These are phyloP conservation scores for Branchellion lobata DNA, from an alignment of 2,888 invertebrate species.

Conservation along the genomic window DNA sequence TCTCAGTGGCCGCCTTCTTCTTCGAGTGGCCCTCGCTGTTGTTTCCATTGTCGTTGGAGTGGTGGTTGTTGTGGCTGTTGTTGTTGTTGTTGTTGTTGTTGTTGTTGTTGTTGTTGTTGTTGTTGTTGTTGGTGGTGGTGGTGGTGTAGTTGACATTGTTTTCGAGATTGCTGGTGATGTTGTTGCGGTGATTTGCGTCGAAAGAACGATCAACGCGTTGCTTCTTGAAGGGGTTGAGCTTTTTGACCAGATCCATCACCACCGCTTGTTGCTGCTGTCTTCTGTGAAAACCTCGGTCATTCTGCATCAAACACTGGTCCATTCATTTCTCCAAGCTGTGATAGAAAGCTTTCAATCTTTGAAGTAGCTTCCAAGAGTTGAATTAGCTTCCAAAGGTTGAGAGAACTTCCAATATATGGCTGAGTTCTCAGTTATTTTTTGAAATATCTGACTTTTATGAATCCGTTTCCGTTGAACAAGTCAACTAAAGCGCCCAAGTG, in stretches of 20 bases:
- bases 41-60: not conserved
- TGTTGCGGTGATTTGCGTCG: not conserved
- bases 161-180: not conserved
- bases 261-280: too few relatives aligned
- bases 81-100: not conserved
- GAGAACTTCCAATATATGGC: too few relatives aligned
- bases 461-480: too few relatives aligned
- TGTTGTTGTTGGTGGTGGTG: not conserved
- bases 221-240: conserved; percentile 29
- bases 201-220: not conserved
- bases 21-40: conserved; percentile 25
- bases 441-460: too few relatives aligned
- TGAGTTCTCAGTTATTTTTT: too few relatives aligned
- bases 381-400: too few relatives aligned
- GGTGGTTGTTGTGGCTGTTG: not conserved
- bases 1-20: conserved; percentile 42
- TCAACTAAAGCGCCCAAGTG: too few relatives aligned
- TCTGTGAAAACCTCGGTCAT: too few relatives aligned
- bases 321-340: too few relatives aligned
- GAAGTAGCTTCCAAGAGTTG: too few relatives aligned
- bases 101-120: conserved; percentile 13
- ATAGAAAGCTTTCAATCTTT: too few relatives aligned
- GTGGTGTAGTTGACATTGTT: not conserved
- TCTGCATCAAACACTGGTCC: too few relatives aligned
- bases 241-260: conserved; percentile 37